A percentile compares a stretch with the other conserved stretches of the same genome.
phyloP scores from a whole-genome alignment of 64 coral and sea anemone species.

The Catalaphyllia jardinei region DNA sequence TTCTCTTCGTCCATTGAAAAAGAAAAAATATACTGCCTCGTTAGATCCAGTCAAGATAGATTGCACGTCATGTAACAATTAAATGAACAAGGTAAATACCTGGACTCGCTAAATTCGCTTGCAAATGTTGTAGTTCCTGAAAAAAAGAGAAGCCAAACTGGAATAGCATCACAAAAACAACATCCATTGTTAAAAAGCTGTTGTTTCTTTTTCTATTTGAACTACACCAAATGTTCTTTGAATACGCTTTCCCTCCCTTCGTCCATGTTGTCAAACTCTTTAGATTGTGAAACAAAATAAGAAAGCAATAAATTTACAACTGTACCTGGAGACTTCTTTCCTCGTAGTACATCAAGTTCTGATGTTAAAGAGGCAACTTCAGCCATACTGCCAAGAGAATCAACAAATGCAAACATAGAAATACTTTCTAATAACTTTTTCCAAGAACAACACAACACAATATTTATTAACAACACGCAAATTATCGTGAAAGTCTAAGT shows the following conservation, averaged over 20 bases:
- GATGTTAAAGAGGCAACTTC: conserved; percentile 70
- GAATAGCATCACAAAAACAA: not conserved
- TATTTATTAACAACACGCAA: too few relatives aligned
- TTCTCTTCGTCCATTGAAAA: too few relatives aligned
- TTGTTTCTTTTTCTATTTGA: too few relatives aligned
- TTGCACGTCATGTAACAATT: not conserved
- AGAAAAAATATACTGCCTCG: too few relatives aligned
- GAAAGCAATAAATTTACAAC: not conserved
- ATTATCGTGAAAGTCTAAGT: too few relatives aligned
- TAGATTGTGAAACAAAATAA: too few relatives aligned
- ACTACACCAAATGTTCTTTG: too few relatives aligned
- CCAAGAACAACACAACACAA: too few relatives aligned
- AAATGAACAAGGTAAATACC: conserved; percentile 24
- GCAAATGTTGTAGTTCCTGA: conserved; percentile 72
- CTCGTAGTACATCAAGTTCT: conserved; percentile 79
- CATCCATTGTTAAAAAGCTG: too few relatives aligned
- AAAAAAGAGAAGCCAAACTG: not conserved
- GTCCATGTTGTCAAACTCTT: too few relatives aligned
- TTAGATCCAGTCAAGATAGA: too few relatives aligned
- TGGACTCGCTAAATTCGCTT: conserved; percentile 88
- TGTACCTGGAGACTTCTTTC: conserved; percentile 81
- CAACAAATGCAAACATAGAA: not conserved
- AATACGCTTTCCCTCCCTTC: too few relatives aligned
- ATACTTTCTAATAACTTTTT: not conserved
- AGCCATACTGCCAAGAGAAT: conserved; percentile 66